A percentile compares a stretch with the other conserved stretches of the same genome.
Evolutionary conservation across 37 sponge, comb jelly and placozoan genomes (phyloP).

Genomic region (Tethya wilhelma): DNA sequence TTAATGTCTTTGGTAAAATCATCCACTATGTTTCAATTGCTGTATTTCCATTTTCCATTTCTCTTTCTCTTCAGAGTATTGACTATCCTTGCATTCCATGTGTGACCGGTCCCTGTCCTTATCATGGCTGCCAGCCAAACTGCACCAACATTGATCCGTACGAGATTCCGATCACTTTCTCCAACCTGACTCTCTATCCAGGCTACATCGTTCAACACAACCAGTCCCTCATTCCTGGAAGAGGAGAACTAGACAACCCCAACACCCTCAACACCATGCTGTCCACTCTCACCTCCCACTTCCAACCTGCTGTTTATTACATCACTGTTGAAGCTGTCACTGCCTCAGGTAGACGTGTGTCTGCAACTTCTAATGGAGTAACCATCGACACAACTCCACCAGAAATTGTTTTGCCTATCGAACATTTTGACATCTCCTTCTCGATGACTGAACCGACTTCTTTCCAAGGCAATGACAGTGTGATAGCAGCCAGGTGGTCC

Average conservation of each 20-base stretch:
- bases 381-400: constrained; percentile 80
- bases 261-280: constrained; percentile 14
- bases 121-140: constrained; percentile 54
- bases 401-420: constrained; percentile 15
- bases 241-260: not conserved
- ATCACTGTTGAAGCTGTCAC: constrained; percentile 75
- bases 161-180: constrained; percentile 44
- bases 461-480: constrained; percentile 78
- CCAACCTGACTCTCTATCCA: constrained; percentile 56
- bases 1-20: too few species aligned
- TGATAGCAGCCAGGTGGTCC: constrained; percentile 71
- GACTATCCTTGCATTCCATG: constrained; percentile 62
- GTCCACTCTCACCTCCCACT: constrained; percentile 18
- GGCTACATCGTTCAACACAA: constrained; percentile 20
- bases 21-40: too few species aligned
- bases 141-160: constrained; percentile 60
- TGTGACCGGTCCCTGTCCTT: constrained; percentile 49
- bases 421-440: constrained; percentile 75
- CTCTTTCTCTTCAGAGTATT: constrained; percentile 39
- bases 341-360: constrained; percentile 63
- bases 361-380: constrained; percentile 66
- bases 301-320: constrained; percentile 69
- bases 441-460: constrained; percentile 27
- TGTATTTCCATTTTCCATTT: not conserved
- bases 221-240: constrained; percentile 6